Evolutionary conservation across 2,888 invertebrate species (phyloP), one percentile per base, ranked within the genome.

Genomic region (Caenorhabditis zanzibari): DNA sequence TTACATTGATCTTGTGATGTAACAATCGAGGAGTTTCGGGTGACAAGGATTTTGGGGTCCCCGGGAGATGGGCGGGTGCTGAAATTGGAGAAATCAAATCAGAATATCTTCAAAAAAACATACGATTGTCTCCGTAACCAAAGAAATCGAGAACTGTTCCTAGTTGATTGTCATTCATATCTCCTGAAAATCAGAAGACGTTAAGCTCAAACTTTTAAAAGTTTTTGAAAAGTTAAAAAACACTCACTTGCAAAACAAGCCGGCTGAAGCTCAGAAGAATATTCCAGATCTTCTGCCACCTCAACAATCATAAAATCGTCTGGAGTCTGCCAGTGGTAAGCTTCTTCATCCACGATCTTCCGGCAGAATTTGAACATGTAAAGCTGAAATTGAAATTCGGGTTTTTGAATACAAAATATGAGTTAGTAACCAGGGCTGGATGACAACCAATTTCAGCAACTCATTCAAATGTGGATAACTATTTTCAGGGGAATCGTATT

Each of bases 101-200:
- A 32, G 7, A 32, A 19, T 16, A 44, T 44, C 2, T 44, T 44
- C 3, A 32, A 22, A 4, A 38, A 38, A 19, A 24, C 41, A 26
- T 26, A 69, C 69, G 69, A 41, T 69, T 56, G 16, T 41, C 19
- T 56, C 69, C 69, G 14, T 44, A 56, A 19, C 69, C 69, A 28
- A 41, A 69, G 44, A 56, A 69, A 7, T 69, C 69, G n/a, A 69
- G 41, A 26, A 38, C 19, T n/a, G 56, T 69, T 7, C 41, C 56
- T 14, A 41, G 24, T 26, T 5, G n/a, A n/a, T 56, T 69, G 41
- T 69, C 69, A 9, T 5, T n/a, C 1, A 24, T 56, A 14, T 47
- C 64, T 28, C 64, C 64, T 64, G 47, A 32, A 32, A 32, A 32
- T 6, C 5, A 32, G 7, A 32, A 4, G 7, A 7, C 5, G 4